A percentile compares a stretch with the other conserved stretches of the same genome.
phyloP scores from a whole-genome alignment of 1,140 invertebrate species.

The Oedothorax gibbosus region DNA sequence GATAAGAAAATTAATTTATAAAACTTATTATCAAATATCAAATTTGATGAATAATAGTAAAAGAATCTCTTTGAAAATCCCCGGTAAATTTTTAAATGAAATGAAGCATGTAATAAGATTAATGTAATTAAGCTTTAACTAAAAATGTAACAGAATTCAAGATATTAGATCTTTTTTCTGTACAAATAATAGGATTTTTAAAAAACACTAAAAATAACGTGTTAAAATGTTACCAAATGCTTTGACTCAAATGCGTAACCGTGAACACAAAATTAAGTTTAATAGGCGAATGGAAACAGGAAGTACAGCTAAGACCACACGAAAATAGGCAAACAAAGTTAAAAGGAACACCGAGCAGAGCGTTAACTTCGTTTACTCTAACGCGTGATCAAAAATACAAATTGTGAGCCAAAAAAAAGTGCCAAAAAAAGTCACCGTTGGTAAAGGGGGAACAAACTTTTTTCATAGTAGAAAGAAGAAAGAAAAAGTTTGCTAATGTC shows the following conservation, averaged over 20 bases:
- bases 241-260: neutral
- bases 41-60: no score
- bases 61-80: no score
- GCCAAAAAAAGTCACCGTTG: neutral
- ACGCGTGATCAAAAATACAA: neutral
- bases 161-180: no score
- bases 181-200: no score
- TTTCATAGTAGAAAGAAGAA: constrained; percentile 19
- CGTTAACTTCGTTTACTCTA: constrained; percentile 32
- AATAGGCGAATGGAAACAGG: constrained; percentile 33
- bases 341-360: neutral
- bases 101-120: no score
- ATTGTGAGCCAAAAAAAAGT: neutral
- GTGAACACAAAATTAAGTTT: constrained; percentile 26
- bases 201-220: no score
- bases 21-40: no score
- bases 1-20: no score
- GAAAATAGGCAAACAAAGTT: constrained; percentile 47
- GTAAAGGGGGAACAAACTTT: neutral
- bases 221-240: no score
- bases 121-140: no score
- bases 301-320: constrained; percentile 31
- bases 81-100: no score
- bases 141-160: no score
- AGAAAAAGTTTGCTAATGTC: constrained; percentile 44